Evolutionary conservation across 2,888 invertebrate genomes (phyloP).

Genomic region (Dicycla oo): DNA sequence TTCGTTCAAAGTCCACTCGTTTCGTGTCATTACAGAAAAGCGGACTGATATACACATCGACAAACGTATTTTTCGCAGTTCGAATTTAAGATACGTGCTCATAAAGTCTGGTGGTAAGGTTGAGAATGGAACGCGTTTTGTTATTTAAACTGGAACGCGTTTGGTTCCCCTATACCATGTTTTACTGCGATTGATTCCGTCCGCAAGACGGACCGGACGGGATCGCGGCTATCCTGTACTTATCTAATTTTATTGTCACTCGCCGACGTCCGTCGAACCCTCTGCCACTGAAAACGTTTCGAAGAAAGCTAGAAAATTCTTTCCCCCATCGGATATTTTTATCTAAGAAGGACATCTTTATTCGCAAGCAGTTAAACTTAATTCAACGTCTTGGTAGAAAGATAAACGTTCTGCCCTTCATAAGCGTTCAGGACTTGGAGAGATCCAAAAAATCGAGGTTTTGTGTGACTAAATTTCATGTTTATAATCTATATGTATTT

Average conservation of each 20-base stretch:
- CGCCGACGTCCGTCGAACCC: slow-evolving; percentile 81
- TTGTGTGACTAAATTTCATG: slow-evolving; percentile 65
- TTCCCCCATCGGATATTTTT: slow-evolving; percentile 82
- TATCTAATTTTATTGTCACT: slow-evolving; percentile 90
- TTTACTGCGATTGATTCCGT: slow-evolving; percentile 89
- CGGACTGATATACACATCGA: slow-evolving; percentile 81
- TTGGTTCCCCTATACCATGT: slow-evolving; percentile 78
- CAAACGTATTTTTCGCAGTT: slow-evolving; percentile 62
- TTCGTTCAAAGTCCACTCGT: slow-evolving; percentile 86
- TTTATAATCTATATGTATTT: slow-evolving; percentile 57
- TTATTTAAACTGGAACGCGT: slow-evolving; percentile 56
- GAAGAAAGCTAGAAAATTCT: slow-evolving; percentile 83
- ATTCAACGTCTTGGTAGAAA: slow-evolving; percentile 81
- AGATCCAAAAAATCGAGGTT: slow-evolving; percentile 72
- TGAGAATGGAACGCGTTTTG: slow-evolving; percentile 63
- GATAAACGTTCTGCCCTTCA: slow-evolving; percentile 78
- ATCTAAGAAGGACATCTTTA: slow-evolving; percentile 87
- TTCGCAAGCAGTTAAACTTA: slow-evolving; percentile 86
- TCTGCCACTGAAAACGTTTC: slow-evolving; percentile 78
- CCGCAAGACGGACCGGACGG: slow-evolving; percentile 83
- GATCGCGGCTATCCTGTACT: slow-evolving; percentile 86
- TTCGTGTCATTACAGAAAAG: slow-evolving; percentile 85
- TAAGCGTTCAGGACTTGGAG: slow-evolving; percentile 70
- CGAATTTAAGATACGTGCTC: slow-evolving; percentile 23
- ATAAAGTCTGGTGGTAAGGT: slow-evolving; percentile 67